These are phyloP conservation scores for Chrysolina haemoptera DNA, from an alignment of 2,888 invertebrate genomes.

Conservation along the genomic window DNA sequence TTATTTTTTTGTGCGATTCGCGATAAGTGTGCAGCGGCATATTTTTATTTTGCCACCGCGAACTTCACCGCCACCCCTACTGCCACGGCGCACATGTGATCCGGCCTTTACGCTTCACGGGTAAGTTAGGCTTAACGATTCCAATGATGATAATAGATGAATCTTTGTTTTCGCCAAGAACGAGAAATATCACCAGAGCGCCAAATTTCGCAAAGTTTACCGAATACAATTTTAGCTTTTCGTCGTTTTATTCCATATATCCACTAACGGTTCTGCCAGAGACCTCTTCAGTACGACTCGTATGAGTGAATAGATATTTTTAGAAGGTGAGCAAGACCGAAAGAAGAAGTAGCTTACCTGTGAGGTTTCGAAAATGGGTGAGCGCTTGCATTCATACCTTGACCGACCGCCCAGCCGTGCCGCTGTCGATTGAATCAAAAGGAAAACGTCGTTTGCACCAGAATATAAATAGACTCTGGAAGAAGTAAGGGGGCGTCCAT, in stretches of 20 bases:
- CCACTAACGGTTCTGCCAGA: not conserved
- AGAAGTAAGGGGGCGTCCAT: no score
- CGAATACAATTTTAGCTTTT: not conserved
- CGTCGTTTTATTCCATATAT: not conserved
- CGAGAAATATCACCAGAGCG: no score
- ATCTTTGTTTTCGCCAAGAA: no score
- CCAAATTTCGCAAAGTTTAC: not conserved
- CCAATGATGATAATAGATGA: no score
- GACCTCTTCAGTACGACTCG: not conserved
- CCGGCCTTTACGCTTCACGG: no score
- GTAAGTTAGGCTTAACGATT: no score
- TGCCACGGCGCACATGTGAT: no score
- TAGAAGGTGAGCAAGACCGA: conserved; percentile 34
- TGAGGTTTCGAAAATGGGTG: conserved; percentile 47
- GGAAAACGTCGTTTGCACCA: conserved; percentile 45
- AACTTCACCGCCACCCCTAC: no score
- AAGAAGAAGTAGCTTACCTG: conserved; percentile 53
- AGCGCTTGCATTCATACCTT: conserved; percentile 39
- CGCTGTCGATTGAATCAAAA: conserved; percentile 42
- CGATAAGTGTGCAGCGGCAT: no score
- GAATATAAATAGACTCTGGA: no score
- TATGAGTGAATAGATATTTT: conserved; percentile 14
- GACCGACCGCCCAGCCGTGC: conserved; percentile 39
- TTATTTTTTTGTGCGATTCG: no score
- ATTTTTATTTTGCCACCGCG: no score